These are phyloP conservation scores for Apomyelois bistriatella DNA, from an alignment of 2,888 invertebrate species.

Conservation along the genomic window DNA sequence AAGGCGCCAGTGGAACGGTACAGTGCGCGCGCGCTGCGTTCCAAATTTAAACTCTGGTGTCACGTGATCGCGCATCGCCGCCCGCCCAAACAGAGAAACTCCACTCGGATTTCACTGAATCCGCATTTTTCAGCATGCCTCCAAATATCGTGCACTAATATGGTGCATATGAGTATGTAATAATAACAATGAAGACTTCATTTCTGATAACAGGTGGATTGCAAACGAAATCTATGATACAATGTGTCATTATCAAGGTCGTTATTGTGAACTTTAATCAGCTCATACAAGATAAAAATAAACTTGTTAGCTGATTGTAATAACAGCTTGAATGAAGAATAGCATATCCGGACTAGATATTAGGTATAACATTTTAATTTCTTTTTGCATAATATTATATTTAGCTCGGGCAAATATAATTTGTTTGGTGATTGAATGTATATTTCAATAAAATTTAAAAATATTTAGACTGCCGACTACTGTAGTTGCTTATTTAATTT, in stretches of 20 bases:
- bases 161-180: neutral
- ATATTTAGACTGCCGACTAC: too few species aligned
- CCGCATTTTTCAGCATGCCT: slow-evolving; percentile 39
- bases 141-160: slow-evolving; percentile 4
- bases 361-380: too few species aligned
- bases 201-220: neutral
- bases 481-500: too few species aligned
- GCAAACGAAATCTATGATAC: slow-evolving; percentile 22
- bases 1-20: slow-evolving; percentile 53
- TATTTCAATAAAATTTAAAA: too few species aligned
- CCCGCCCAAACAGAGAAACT: slow-evolving; percentile 79
- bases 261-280: slow-evolving; percentile 41
- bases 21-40: slow-evolving; percentile 66
- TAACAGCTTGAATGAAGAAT: neutral
- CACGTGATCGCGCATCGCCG: slow-evolving; percentile 68
- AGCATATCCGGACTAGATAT: neutral
- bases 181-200: neutral
- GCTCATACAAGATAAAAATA: slow-evolving; percentile 27
- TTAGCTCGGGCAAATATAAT: too few species aligned
- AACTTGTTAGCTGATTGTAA: neutral
- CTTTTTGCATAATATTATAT: too few species aligned
- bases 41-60: slow-evolving; percentile 68
- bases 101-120: slow-evolving; percentile 72
- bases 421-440: too few species aligned
- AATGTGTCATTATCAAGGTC: slow-evolving; percentile 65